phyloP scores from a whole-genome alignment of 2,113 vertebrate genomes.

The Condylura cristata region DNA sequence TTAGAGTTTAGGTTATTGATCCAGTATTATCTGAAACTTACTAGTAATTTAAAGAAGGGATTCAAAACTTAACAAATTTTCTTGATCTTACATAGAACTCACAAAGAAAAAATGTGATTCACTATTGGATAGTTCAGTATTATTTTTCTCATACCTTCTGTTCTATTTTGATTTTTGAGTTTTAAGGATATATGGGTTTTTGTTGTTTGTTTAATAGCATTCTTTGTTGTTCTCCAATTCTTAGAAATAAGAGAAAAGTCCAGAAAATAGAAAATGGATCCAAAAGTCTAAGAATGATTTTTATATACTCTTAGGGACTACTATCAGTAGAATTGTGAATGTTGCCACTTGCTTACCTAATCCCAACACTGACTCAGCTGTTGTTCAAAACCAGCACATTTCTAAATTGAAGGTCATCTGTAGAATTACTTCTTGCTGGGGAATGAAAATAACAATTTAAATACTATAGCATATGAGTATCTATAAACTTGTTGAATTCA shows the following conservation, averaged over 20 bases:
- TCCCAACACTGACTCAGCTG: not conserved
- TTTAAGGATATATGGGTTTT: not conserved
- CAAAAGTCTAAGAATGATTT: slow-evolving; percentile 11
- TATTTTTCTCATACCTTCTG: not conserved
- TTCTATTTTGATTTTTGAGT: not conserved
- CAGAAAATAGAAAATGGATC: no score
- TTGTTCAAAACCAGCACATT: slow-evolving; percentile 28
- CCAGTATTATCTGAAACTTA: slow-evolving; percentile 23
- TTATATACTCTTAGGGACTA: not conserved
- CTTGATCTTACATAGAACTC: not conserved
- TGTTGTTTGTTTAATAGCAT: not conserved
- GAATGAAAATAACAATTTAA: not conserved
- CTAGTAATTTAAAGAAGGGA: slow-evolving; percentile 15
- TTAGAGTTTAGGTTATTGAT: not conserved
- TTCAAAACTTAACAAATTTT: slow-evolving; percentile 45
- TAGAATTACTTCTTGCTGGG: not conserved
- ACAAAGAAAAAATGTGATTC: not conserved
- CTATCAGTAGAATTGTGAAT: not conserved
- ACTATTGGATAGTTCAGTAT: not conserved
- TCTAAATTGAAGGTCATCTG: slow-evolving; percentile 13
- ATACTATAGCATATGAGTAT: not conserved
- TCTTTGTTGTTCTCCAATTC: not conserved
- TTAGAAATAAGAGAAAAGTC: not conserved
- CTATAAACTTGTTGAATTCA: slow-evolving; percentile 39
- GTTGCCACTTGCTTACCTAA: not conserved